phyloP scores from a whole-genome alignment of 2,797 vertebrate genomes.

The Gobionotothen gibberifrons region DNA sequence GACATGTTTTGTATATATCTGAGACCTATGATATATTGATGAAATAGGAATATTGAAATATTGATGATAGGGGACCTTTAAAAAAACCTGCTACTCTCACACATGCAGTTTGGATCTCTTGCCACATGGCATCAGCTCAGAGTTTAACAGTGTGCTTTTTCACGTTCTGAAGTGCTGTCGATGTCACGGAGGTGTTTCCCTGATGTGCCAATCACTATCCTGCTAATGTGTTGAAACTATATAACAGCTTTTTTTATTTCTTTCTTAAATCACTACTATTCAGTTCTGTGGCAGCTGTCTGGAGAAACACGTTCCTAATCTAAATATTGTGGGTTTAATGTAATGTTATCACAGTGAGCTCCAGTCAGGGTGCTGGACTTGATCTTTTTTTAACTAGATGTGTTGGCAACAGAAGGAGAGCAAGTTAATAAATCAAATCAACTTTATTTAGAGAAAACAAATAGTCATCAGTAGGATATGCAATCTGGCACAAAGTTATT shows the following conservation, averaged over 20 bases:
- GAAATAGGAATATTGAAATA: too few species aligned
- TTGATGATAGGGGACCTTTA: too few species aligned
- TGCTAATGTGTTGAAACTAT: neutral
- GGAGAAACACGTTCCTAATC: neutral
- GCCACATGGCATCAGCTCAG: conserved; percentile 32
- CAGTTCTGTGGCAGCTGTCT: neutral
- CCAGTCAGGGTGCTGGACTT: neutral
- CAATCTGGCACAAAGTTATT: neutral
- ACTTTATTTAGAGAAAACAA: neutral
- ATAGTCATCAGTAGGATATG: too few species aligned
- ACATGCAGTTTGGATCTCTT: conserved; percentile 3
- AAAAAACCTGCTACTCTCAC: neutral
- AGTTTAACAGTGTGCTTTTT: neutral
- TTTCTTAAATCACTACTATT: neutral
- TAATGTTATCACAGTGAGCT: neutral
- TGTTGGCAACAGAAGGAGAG: neutral
- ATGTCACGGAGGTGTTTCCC: neutral
- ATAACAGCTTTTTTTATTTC: neutral
- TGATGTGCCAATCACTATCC: conserved; percentile 4
- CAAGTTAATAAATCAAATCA: neutral
- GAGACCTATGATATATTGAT: too few species aligned
- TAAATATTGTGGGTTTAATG: neutral
- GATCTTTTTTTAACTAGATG: neutral
- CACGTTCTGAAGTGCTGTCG: neutral
- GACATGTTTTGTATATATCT: too few species aligned